These are phyloP conservation scores for Sturmia bella DNA, from an alignment of 2,888 invertebrate genomes.

Conservation along the genomic window DNA sequence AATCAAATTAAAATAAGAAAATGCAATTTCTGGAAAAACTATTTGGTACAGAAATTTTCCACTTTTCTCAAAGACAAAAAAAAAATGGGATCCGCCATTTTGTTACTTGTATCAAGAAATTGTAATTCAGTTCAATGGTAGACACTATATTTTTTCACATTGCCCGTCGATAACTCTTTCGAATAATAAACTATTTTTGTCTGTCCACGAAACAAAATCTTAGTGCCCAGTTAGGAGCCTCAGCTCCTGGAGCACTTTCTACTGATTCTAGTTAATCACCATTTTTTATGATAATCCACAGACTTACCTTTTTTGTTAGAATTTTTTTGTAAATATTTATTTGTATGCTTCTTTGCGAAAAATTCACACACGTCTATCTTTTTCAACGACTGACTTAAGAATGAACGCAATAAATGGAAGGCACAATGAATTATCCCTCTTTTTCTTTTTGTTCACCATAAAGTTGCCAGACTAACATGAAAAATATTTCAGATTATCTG, in stretches of 20 bases:
- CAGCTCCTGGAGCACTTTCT: constrained; percentile 51
- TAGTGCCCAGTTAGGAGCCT: constrained; percentile 54
- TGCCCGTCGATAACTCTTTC: constrained; percentile 35
- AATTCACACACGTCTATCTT: constrained; percentile 43
- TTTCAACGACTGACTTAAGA: constrained; percentile 60
- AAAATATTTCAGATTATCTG: not conserved
- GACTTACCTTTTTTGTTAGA: constrained; percentile 61
- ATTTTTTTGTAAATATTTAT: constrained; percentile 18
- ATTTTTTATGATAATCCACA: not conserved
- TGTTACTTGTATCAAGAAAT: constrained; percentile 58
- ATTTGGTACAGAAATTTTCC: constrained; percentile 25
- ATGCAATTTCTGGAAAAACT: constrained; percentile 29
- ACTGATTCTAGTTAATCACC: not conserved
- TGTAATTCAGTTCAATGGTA: constrained; percentile 52
- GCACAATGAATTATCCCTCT: constrained; percentile 27
- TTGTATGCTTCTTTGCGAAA: constrained; percentile 4
- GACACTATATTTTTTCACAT: constrained; percentile 34
- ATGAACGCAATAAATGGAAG: constrained; percentile 63
- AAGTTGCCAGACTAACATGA: constrained; percentile 32
- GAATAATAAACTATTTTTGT: constrained; percentile 18
- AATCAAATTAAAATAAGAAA: not conserved
- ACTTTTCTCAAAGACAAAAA: constrained; percentile 49
- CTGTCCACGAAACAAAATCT: constrained; percentile 4
- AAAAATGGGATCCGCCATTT: constrained; percentile 69
- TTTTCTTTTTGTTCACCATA: constrained; percentile 8